Evolutionary conservation across 1,140 invertebrate species (phyloP), one percentile per base, ranked within the genome.

Genomic region (Rhynchophorus ferrugineus): DNA sequence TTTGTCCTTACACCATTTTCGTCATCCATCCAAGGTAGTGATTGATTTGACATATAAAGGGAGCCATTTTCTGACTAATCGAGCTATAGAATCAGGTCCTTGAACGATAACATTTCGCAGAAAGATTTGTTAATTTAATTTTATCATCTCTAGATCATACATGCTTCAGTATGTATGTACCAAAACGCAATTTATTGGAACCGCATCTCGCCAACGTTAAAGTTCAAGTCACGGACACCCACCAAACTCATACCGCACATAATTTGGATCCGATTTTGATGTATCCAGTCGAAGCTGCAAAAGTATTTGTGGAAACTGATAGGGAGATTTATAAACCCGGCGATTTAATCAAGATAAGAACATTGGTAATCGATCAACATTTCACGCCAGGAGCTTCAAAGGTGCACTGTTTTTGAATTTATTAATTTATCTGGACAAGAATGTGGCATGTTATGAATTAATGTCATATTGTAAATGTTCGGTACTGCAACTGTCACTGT

Each of bases 311-410:
- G 11, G 73, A 75, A 61, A 76, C 75, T 2, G 75, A 76, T 53
- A 71, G 73, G 59, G 69, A 73, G 0, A 70, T 80, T n/a, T 85
- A 84, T 61, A 82, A 81, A 57, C 78, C 80, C 3, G 75, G 78
- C 2, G 77, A 82, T 58, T 70, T 71, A 52, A 75, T 80, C 8
- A 73, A 73, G 49, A 73, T 80, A 29, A 68, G 78, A 39, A 64
- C 79, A 29, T 65, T 81, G 1, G 69, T 70, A 22, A 42, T 81
- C 2, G 71, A 71, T 35, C 68, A 74, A 21, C 68, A 77, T 53
- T 59, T 80, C 11, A 69, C 71, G 53, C 76, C 77, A 11, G 69
- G 71, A 61, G 62, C 62, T 33, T 69, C 69, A 56, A 51, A 65
- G 60, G 75, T 76, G 63, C 58, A 16, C n/a, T n/a, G n/a, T n/a